A percentile compares a stretch with the other conserved stretches of the same genome.
Conservation (phyloP, 2,797 vertebrate species). For the Channallabes apus region DNA sequence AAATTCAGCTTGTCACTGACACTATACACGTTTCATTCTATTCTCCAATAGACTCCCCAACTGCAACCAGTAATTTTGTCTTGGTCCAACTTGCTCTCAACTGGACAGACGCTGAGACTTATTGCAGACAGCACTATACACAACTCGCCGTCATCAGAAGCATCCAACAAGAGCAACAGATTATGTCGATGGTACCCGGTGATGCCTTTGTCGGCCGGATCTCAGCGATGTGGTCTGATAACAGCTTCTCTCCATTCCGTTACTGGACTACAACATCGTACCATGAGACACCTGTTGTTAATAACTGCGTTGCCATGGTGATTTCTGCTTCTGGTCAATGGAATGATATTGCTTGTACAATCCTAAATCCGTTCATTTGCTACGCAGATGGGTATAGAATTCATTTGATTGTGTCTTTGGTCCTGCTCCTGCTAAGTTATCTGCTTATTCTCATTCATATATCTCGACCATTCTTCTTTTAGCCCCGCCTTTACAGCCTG, state of each 20-base stretch:
- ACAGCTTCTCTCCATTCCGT: neutral
- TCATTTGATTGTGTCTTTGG: neutral
- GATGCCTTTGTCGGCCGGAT: neutral
- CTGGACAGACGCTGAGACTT: neutral
- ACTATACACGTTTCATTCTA: neutral
- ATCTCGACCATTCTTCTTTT: neutral
- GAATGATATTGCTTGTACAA: neutral
- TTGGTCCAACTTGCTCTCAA: neutral
- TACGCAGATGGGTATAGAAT: neutral
- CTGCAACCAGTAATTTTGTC: neutral
- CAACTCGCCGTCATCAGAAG: neutral
- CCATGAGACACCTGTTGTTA: neutral
- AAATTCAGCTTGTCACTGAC: no score
- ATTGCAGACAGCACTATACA: neutral
- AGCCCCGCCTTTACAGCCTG: neutral
- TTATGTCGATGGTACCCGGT: neutral
- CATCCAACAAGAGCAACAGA: neutral
- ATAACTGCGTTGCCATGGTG: slow-evolving; percentile 18
- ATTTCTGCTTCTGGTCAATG: slow-evolving; percentile 7
- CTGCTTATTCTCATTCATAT: neutral
- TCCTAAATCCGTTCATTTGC: neutral
- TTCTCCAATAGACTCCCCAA: neutral
- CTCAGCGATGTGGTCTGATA: neutral
- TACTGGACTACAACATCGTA: neutral
- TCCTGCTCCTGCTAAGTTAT: neutral